A percentile compares a stretch with the other conserved stretches of the same genome.
phyloP scores from a whole-genome alignment of 2,113 vertebrate genomes.

The Prionailurus viverrinus region DNA sequence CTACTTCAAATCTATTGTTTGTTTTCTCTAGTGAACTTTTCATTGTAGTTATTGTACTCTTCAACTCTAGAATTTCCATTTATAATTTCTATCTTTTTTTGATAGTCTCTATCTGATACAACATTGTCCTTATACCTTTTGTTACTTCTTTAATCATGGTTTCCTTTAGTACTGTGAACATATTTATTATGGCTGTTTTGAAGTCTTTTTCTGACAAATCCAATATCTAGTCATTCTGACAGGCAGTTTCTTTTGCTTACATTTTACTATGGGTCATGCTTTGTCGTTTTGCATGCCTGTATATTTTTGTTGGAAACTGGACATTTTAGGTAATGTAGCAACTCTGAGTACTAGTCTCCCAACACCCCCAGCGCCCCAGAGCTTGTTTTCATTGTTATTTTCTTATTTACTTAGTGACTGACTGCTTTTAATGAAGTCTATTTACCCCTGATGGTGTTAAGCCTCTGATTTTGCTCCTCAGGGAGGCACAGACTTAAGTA shows the following conservation, averaged over 20 bases:
- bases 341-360: not conserved
- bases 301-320: not conserved
- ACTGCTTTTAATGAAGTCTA: not conserved
- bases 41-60: not conserved
- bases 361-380: not conserved
- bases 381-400: not conserved
- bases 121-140: not conserved
- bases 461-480: not conserved
- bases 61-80: not conserved
- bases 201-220: not conserved
- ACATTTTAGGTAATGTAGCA: not conserved
- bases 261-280: not conserved
- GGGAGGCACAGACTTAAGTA: not conserved
- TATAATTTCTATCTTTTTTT: not conserved
- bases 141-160: not conserved
- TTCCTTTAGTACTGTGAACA: not conserved
- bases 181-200: not conserved
- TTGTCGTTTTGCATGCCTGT: not conserved
- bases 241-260: not conserved
- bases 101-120: not conserved
- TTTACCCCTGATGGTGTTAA: not conserved
- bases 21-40: not conserved
- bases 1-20: not conserved
- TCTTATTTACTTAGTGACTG: not conserved
- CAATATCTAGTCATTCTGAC: not conserved